Conservation (phyloP, 2,888 invertebrate species). For the Drosophila rellima region DNA sequence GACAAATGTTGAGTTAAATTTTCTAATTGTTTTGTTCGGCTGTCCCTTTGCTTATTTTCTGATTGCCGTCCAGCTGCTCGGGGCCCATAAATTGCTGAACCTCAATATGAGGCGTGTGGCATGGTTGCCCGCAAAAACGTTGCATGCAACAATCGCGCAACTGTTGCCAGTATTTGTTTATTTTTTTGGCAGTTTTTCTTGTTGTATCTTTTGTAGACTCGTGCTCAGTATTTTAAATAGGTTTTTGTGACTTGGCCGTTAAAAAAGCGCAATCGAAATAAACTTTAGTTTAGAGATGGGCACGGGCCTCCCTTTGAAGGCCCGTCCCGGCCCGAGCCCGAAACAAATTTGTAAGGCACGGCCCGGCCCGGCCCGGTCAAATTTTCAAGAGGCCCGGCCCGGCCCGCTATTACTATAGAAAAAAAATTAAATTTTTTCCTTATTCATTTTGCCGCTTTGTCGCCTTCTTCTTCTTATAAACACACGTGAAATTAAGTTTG, state of each 20-base stretch:
- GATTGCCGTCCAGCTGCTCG: slow-evolving; percentile 49
- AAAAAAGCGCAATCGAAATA: background rate
- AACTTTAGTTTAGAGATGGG: background rate
- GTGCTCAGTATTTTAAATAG: slow-evolving; percentile 55
- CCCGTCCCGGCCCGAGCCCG: no score
- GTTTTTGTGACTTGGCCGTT: slow-evolving; percentile 32
- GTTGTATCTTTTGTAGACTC: slow-evolving; percentile 39
- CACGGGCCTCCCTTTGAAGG: no score
- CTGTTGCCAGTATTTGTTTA: slow-evolving; percentile 48
- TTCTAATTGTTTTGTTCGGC: slow-evolving; percentile 66
- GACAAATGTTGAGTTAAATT: slow-evolving; percentile 36
- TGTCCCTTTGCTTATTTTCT: slow-evolving; percentile 32
- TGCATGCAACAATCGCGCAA: slow-evolving; percentile 68
- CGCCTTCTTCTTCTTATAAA: no score
- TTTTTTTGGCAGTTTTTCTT: background rate
- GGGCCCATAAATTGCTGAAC: slow-evolving; percentile 63
- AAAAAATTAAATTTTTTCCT: no score
- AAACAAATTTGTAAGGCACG: no score
- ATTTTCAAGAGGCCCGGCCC: no score
- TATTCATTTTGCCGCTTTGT: no score
- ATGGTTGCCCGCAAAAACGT: slow-evolving; percentile 61
- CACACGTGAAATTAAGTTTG: no score
- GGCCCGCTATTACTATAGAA: no score
- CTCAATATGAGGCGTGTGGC: slow-evolving; percentile 58
- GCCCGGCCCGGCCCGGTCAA: no score